Evolutionary conservation across 2,113 vertebrate genomes (phyloP).

Genomic region (Lagopus muta): DNA sequence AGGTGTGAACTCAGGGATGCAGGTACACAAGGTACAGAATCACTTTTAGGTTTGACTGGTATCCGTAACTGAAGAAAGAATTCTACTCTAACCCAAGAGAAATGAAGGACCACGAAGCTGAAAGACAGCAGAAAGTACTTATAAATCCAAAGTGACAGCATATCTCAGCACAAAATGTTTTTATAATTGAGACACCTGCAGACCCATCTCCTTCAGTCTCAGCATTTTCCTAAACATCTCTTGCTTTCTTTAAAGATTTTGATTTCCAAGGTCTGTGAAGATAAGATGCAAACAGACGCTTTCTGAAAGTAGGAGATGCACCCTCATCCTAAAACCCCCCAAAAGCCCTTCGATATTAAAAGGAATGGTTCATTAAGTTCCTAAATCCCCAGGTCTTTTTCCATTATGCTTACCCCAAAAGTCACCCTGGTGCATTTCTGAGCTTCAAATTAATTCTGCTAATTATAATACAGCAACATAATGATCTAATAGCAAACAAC

Average conservation of each 20-base stretch:
- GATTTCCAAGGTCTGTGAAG: neutral
- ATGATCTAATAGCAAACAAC: neutral
- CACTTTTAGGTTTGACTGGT: neutral
- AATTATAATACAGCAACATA: neutral
- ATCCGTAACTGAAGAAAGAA: neutral
- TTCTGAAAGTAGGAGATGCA: neutral
- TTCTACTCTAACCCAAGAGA: neutral
- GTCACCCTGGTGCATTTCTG: neutral
- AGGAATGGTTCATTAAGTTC: neutral
- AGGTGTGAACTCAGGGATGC: neutral
- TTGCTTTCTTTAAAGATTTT: neutral
- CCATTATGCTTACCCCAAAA: neutral
- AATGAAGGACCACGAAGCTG: neutral
- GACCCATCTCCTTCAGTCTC: neutral
- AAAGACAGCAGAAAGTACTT: neutral
- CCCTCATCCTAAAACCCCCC: neutral
- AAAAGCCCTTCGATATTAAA: neutral
- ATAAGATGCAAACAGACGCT: neutral
- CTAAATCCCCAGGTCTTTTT: neutral
- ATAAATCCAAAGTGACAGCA: neutral
- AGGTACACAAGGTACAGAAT: neutral
- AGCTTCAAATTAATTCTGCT: neutral
- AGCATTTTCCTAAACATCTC: neutral
- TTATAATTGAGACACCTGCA: neutral
- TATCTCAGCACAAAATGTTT: neutral